Evolutionary conservation across 2,113 vertebrate genomes (phyloP).

Genomic region (Lasiurus borealis): DNA sequence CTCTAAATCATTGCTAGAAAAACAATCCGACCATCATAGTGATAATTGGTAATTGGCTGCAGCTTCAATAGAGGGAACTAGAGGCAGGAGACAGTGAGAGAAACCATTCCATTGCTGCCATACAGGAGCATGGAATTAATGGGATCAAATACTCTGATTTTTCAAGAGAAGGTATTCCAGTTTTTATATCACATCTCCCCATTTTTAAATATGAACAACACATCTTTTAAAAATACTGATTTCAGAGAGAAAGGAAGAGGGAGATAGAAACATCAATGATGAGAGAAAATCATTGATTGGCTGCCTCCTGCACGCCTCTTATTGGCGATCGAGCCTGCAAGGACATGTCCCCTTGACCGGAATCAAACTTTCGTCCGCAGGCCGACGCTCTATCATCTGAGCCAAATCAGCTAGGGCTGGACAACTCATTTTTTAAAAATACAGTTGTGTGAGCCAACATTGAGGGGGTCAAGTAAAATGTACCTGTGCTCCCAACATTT

Average conservation of each 20-base stretch:
- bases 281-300: no score
- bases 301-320: no score
- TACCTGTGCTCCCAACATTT: neutral
- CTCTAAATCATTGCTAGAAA: neutral
- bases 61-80: neutral
- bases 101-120: neutral
- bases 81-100: rapidly evolving
- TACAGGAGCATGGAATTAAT: neutral
- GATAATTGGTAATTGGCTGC: neutral
- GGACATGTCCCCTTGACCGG: no score
- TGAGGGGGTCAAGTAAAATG: neutral
- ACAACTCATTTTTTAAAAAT: neutral
- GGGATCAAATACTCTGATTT: neutral
- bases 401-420: no score
- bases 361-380: no score
- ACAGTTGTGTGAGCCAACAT: neutral
- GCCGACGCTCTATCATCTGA: no score
- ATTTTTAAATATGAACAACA: neutral
- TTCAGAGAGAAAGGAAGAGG: no score
- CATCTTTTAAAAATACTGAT: neutral
- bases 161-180: neutral
- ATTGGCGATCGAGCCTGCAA: no score
- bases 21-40: neutral
- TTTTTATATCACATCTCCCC: slow-evolving; percentile 23
- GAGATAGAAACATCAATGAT: no score